Conservation (phyloP, 92 coral and sea anemone genomes). For the Zoanthus solanderi region DNA sequence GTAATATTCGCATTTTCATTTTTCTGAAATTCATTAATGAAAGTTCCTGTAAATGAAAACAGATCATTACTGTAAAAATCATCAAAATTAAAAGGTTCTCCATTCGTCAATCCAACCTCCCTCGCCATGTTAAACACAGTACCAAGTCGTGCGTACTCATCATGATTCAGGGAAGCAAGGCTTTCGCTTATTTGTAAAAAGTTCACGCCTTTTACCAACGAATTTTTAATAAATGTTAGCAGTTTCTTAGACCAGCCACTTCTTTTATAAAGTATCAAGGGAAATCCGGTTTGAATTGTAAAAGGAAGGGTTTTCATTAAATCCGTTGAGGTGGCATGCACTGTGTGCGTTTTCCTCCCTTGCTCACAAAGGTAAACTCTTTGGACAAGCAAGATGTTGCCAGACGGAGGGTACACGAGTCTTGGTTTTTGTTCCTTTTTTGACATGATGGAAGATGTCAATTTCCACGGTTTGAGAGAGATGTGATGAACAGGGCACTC, state of each 20-base stretch:
- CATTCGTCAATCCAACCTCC: neutral
- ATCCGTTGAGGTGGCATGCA: conserved; percentile 35
- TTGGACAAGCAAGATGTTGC: conserved; percentile 64
- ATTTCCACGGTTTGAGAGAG: conserved; percentile 35
- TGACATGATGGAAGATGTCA: conserved; percentile 22
- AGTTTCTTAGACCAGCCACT: conserved; percentile 62
- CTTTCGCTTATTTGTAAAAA: conserved; percentile 63
- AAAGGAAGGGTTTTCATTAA: conserved; percentile 21
- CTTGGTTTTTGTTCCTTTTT: conserved; percentile 40
- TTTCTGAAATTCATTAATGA: conserved; percentile 6
- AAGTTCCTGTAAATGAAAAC: conserved; percentile 48
- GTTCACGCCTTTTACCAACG: conserved; percentile 41
- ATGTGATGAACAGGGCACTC: conserved; percentile 47
- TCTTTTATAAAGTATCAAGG: conserved; percentile 28
- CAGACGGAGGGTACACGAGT: conserved; percentile 49
- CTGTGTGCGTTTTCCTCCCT: conserved; percentile 39
- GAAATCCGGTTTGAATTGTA: conserved; percentile 47
- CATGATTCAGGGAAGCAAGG: conserved; percentile 44
- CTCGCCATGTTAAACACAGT: conserved; percentile 16
- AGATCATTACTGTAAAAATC: conserved; percentile 45
- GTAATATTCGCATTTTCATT: conserved; percentile 9
- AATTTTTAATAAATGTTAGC: conserved; percentile 26
- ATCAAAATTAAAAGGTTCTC: neutral
- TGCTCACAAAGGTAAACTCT: conserved; percentile 41
- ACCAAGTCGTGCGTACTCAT: conserved; percentile 37